Evolutionary conservation across 1,140 invertebrate genomes (phyloP).

Genomic region (Drosophila lacteicornis): DNA sequence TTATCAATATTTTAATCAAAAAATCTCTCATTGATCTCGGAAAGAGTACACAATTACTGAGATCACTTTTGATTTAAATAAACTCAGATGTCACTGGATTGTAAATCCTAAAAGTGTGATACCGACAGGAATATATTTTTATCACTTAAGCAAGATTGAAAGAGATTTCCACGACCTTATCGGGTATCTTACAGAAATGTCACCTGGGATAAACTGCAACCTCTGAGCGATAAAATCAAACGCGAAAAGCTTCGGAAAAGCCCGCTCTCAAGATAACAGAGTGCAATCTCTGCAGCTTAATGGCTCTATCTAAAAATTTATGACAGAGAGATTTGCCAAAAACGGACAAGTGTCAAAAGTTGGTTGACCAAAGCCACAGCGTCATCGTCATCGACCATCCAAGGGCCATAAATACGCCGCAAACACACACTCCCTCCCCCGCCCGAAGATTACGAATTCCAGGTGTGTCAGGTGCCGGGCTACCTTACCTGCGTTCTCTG

Average conservation of each 20-base stretch:
- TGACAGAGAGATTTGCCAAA: constrained; percentile 27
- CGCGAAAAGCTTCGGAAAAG: constrained; percentile 9
- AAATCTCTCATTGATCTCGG: no score
- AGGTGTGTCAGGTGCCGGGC: constrained; percentile 28
- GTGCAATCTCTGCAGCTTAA: constrained; percentile 31
- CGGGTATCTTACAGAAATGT: constrained; percentile 4
- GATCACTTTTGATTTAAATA: neutral
- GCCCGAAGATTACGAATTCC: constrained; percentile 63
- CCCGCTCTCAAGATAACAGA: constrained; percentile 39
- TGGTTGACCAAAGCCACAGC: constrained; percentile 16
- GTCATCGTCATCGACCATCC: constrained; percentile 20
- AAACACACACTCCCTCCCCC: constrained; percentile 8
- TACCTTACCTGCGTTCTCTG: constrained; percentile 35
- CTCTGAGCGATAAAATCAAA: neutral
- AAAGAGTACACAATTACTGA: no score
- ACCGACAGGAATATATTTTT: neutral
- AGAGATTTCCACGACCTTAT: neutral
- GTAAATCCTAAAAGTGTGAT: neutral
- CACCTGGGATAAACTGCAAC: constrained; percentile 22
- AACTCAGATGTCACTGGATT: neutral
- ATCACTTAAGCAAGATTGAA: constrained; percentile 8
- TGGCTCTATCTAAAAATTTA: constrained; percentile 27
- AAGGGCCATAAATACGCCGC: constrained; percentile 44
- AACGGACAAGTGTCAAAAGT: constrained; percentile 32
- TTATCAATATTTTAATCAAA: no score